A percentile compares a stretch with the other conserved stretches of the same genome.
phyloP scores from a whole-genome alignment of 1,140 invertebrate genomes.

The Eupeodes corollae region DNA sequence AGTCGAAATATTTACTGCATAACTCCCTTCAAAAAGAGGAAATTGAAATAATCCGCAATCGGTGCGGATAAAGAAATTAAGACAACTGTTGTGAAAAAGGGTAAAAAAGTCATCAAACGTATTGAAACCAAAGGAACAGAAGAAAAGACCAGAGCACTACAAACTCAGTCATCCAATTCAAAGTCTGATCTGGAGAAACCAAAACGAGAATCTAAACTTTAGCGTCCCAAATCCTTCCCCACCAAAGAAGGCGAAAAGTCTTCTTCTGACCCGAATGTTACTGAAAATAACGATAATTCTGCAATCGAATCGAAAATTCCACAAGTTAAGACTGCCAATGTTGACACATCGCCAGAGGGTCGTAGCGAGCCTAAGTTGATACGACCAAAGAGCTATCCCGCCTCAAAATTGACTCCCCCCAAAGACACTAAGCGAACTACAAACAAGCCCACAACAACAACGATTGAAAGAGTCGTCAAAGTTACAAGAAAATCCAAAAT shows the following conservation, averaged over 20 bases:
- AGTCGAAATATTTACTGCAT: no score
- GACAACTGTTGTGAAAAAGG: constrained; percentile 20
- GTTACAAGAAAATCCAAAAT: constrained; percentile 30
- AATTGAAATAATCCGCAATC: constrained; percentile 10
- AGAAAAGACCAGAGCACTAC: no score
- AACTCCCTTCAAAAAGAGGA: constrained; percentile 13
- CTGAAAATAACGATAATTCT: not conserved
- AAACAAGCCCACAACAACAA: not conserved
- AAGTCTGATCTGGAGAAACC: constrained; percentile 1
- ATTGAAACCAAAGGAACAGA: not conserved
- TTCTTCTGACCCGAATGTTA: not conserved
- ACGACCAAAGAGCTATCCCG: constrained; percentile 44
- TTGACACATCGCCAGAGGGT: no score
- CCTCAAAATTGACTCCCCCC: constrained; percentile 28
- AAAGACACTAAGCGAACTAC: constrained; percentile 20
- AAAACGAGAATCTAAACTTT: constrained; percentile 44
- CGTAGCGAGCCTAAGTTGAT: constrained; percentile 22
- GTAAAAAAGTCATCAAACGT: constrained; percentile 23
- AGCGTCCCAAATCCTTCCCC: constrained; percentile 45
- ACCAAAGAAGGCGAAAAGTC: constrained; percentile 20
- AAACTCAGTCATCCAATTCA: no score
- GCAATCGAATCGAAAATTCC: not conserved
- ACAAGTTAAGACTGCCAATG: not conserved
- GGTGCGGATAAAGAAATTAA: no score
- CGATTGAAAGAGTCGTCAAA: constrained; percentile 23